phyloP scores from a whole-genome alignment of 1,140 invertebrate genomes.

The Pseudomyrmex cubaensis region DNA sequence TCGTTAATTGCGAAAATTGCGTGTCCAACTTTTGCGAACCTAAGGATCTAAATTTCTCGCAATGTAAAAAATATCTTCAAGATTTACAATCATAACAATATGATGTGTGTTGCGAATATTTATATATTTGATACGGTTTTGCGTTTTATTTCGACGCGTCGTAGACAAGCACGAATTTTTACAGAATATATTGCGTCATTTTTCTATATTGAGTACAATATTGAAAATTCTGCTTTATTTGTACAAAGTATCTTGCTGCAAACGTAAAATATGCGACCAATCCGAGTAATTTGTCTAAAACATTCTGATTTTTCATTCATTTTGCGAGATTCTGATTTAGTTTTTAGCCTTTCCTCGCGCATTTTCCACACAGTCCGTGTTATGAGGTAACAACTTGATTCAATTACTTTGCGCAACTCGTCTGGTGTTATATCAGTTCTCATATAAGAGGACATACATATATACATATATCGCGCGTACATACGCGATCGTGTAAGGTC shows the following conservation, averaged over 20 bases:
- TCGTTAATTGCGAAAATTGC: slow-evolving; percentile 12
- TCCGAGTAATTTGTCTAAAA: not conserved
- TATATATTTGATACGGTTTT: too few species aligned
- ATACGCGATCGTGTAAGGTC: not conserved
- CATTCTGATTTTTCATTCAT: not conserved
- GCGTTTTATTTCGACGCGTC: too few species aligned
- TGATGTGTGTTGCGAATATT: not conserved
- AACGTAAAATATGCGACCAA: too few species aligned
- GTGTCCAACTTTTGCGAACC: not conserved
- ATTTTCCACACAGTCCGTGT: not conserved
- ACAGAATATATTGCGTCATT: too few species aligned
- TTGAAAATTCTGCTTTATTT: too few species aligned
- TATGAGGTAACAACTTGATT: slow-evolving; percentile 23
- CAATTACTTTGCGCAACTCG: slow-evolving; percentile 42
- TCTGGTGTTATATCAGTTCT: slow-evolving; percentile 24
- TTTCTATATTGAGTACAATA: too few species aligned
- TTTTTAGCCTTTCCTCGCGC: not conserved
- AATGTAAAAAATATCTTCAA: not conserved
- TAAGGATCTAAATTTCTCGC: slow-evolving; percentile 20
- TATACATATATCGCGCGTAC: not conserved
- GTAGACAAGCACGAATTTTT: too few species aligned
- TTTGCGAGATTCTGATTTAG: slow-evolving; percentile 16
- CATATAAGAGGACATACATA: not conserved
- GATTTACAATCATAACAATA: not conserved
- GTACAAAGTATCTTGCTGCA: too few species aligned